Conservation (phyloP, 1,140 invertebrate species). For the Acyrthosiphon pisum region DNA sequence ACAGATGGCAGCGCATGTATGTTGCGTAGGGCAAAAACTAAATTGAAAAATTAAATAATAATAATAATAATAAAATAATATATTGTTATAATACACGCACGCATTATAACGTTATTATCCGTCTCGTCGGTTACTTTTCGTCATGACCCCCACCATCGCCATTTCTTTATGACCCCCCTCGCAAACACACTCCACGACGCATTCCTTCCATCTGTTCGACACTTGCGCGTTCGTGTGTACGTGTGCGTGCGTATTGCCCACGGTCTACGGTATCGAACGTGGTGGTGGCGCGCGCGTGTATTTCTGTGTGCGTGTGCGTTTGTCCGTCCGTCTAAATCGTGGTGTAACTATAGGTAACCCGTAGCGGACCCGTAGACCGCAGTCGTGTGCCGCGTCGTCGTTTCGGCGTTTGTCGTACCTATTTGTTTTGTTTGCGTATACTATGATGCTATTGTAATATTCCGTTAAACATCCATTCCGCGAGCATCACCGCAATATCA, state of each 20-base stretch:
- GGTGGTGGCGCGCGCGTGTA: constrained; percentile 27
- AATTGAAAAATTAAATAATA: not conserved
- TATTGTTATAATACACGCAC: not conserved
- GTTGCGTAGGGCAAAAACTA: not conserved
- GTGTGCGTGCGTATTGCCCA: constrained; percentile 11
- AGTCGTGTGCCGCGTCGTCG: constrained; percentile 56
- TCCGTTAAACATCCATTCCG: not conserved
- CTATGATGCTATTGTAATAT: not conserved
- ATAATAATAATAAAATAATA: not conserved
- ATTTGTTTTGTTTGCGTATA: not conserved
- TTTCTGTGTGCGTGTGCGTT: not conserved
- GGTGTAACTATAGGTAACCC: constrained; percentile 48
- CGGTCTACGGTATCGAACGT: constrained; percentile 38
- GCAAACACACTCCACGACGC: not conserved
- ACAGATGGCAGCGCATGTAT: constrained; percentile 37
- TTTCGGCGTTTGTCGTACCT: constrained; percentile 38
- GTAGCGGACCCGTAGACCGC: constrained; percentile 7
- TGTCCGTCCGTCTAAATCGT: constrained; percentile 28
- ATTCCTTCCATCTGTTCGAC: constrained; percentile 56
- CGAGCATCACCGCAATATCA: not conserved
- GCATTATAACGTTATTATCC: constrained; percentile 36
- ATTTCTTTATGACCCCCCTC: not conserved
- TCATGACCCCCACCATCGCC: not conserved
- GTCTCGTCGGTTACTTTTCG: constrained; percentile 37
- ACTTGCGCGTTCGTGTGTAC: constrained; percentile 6